phyloP scores from a whole-genome alignment of 1,140 invertebrate genomes.

The Drosophila arawakana region DNA sequence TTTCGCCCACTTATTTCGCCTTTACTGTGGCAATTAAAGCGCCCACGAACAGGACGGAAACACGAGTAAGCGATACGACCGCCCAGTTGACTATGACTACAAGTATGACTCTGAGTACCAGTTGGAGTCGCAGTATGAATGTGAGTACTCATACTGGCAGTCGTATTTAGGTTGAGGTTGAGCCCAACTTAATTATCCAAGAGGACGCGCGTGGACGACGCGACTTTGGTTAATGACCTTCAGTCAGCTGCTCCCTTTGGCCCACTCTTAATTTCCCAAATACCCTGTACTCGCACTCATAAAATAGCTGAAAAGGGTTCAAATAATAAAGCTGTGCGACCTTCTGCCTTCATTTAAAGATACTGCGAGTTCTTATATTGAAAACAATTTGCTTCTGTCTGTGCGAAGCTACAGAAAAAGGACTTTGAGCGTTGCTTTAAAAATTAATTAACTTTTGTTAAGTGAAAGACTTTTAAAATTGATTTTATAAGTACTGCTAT shows the following conservation, averaged over 20 bases:
- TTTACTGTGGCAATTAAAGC: slow-evolving; percentile 58
- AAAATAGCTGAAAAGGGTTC: slow-evolving; percentile 28
- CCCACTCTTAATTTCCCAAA: slow-evolving; percentile 12
- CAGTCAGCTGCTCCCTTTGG: background rate
- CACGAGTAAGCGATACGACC: slow-evolving; percentile 39
- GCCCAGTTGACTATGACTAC: slow-evolving; percentile 15
- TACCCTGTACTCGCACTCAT: slow-evolving; percentile 20
- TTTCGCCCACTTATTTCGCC: slow-evolving; percentile 29
- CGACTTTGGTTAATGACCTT: slow-evolving; percentile 43
- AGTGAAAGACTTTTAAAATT: no score
- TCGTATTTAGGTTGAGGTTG: slow-evolving; percentile 28
- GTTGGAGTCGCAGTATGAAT: background rate
- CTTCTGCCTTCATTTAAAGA: background rate
- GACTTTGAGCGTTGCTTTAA: no score
- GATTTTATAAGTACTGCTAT: no score
- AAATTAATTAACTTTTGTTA: no score
- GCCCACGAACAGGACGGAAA: slow-evolving; percentile 45
- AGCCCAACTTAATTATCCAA: slow-evolving; percentile 47
- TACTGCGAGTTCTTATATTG: background rate
- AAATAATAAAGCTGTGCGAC: slow-evolving; percentile 16
- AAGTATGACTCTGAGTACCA: background rate
- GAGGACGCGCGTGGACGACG: slow-evolving; percentile 39
- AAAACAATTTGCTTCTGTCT: slow-evolving; percentile 3
- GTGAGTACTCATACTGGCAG: background rate
- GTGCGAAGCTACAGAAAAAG: background rate